Percentiles rank a stretch among this genome's conserved stretches.
These are phyloP conservation scores for Montipora sp. DNA, from an alignment of 64 coral and sea anemone genomes.

Conservation along the genomic window DNA sequence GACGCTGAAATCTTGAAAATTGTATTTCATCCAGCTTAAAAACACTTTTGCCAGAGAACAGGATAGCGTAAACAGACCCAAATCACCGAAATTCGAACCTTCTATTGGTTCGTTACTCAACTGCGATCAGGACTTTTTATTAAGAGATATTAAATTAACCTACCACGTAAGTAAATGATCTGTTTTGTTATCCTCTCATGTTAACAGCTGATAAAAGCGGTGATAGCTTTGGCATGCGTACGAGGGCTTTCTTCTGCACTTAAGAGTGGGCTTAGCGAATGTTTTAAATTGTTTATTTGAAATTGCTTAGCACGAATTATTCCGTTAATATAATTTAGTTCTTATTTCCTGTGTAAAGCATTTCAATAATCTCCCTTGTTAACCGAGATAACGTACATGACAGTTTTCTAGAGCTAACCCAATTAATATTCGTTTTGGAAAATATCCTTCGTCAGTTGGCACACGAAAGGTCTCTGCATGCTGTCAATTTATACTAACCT, in stretches of 20 bases:
- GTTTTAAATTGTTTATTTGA: constrained; percentile 11
- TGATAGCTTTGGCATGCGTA: neutral
- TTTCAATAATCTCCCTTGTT: constrained; percentile 23
- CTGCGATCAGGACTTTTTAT: neutral
- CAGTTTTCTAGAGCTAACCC: neutral
- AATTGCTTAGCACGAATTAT: neutral
- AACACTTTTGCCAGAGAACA: neutral
- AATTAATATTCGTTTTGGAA: neutral
- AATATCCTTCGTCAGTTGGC: neutral
- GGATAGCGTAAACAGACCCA: neutral
- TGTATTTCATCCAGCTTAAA: neutral
- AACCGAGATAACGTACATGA: neutral
- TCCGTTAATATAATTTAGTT: constrained; percentile 18
- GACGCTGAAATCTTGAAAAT: neutral
- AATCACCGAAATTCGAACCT: neutral
- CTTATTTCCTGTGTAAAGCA: constrained; percentile 33
- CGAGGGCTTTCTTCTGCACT: neutral
- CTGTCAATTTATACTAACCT: too few species aligned
- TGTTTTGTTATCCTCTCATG: neutral
- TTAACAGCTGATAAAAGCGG: constrained; percentile 10
- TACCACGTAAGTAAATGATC: neutral
- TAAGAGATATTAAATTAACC: neutral
- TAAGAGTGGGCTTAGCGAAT: neutral
- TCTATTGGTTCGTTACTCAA: neutral
- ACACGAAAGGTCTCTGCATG: too few species aligned